Evolutionary conservation across 2,888 invertebrate genomes (phyloP).

Genomic region (Orthosia gothica): DNA sequence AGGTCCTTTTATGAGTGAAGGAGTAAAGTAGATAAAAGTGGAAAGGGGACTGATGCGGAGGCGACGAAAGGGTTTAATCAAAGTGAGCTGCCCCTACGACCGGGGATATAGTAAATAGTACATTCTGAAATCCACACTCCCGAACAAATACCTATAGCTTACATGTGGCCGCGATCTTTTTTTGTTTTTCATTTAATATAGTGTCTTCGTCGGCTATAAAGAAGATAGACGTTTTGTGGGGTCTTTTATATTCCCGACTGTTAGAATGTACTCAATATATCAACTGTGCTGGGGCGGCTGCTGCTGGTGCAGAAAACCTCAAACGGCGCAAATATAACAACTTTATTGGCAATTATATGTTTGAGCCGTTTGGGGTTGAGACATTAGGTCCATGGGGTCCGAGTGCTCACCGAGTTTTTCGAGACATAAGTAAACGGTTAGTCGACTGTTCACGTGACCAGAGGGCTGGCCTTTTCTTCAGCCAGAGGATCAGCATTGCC

Average conservation of each 20-base stretch:
- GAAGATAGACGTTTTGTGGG: not conserved
- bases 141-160: conserved; percentile 53
- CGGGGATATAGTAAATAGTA: conserved; percentile 81
- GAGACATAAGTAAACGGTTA: too few relatives aligned
- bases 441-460: too few relatives aligned
- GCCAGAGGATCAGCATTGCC: too few relatives aligned
- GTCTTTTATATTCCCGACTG: not conserved
- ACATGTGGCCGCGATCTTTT: conserved; percentile 40
- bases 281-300: too few relatives aligned
- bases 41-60: conserved; percentile 78
- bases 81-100: conserved; percentile 81
- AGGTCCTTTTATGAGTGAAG: conserved; percentile 79
- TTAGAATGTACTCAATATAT: not conserved
- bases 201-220: conserved; percentile 14
- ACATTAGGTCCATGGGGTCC: too few relatives aligned
- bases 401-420: too few relatives aligned
- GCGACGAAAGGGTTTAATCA: conserved; percentile 86
- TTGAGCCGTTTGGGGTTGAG: too few relatives aligned
- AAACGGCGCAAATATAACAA: too few relatives aligned
- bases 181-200: not conserved
- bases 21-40: conserved; percentile 82
- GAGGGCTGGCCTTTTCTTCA: too few relatives aligned
- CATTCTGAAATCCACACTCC: conserved; percentile 67
- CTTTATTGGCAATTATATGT: too few relatives aligned
- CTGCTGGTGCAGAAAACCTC: too few relatives aligned